Evolutionary conservation across 2,113 vertebrate species (phyloP).

Genomic region (Oenanthe melanoleuca): DNA sequence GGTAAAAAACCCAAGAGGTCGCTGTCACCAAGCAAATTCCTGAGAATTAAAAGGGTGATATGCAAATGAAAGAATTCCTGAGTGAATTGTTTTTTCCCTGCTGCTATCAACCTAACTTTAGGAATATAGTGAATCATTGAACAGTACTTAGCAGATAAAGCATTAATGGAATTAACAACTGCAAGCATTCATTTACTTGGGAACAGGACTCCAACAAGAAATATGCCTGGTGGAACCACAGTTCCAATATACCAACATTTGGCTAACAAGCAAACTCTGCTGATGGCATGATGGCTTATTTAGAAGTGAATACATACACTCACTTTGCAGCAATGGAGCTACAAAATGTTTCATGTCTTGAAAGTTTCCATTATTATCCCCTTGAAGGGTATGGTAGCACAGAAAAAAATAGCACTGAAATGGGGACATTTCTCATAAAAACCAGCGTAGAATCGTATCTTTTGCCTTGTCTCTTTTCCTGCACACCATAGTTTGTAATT

Average conservation of each 20-base stretch:
- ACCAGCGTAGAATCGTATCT: fast-evolving
- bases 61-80: not conserved
- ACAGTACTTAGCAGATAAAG: not conserved
- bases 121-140: not conserved
- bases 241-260: no score
- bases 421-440: not conserved
- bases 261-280: no score
- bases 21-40: not conserved
- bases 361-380: not conserved
- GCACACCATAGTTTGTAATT: not conserved
- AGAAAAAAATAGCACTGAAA: not conserved
- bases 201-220: no score
- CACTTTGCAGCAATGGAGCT: no score
- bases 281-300: no score
- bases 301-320: no score
- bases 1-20: not conserved
- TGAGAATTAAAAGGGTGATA: not conserved
- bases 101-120: not conserved
- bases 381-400: not conserved
- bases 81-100: not conserved
- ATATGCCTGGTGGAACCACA: no score
- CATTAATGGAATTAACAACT: no score
- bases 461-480: not conserved
- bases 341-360: not conserved
- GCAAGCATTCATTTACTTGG: no score